Evolutionary conservation across 2,113 vertebrate genomes (phyloP).

Genomic region (Nesospiza acunhae): DNA sequence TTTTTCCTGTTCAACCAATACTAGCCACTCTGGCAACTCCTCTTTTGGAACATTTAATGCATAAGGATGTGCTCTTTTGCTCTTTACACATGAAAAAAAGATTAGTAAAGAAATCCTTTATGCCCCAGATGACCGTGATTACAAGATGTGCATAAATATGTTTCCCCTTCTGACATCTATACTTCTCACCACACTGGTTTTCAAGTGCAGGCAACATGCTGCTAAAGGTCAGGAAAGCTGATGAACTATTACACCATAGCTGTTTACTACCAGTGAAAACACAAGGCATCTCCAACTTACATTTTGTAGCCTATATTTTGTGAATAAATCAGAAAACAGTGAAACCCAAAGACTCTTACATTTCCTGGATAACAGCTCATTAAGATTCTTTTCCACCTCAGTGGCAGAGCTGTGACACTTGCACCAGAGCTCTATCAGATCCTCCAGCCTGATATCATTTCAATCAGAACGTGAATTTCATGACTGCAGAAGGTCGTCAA

Average conservation of each 20-base stretch:
- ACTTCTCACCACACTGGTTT: neutral
- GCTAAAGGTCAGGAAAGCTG: neutral
- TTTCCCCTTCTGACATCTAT: neutral
- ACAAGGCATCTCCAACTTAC: neutral
- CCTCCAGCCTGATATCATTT: slow-evolving; percentile 54
- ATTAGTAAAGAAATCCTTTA: neutral
- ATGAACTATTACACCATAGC: neutral
- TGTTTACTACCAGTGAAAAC: neutral
- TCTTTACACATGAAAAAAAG: neutral
- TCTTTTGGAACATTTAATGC: neutral
- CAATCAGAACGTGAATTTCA: slow-evolving; percentile 54
- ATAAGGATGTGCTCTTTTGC: neutral
- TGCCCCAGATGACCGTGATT: neutral
- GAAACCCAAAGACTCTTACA: neutral
- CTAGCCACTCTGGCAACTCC: neutral
- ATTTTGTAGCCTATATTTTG: neutral
- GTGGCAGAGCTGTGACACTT: slow-evolving; percentile 55
- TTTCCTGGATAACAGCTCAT: slow-evolving; percentile 9
- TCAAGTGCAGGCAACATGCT: neutral
- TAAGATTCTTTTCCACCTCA: slow-evolving; percentile 48
- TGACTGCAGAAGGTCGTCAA: slow-evolving; percentile 56
- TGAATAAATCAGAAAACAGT: slow-evolving; percentile 4
- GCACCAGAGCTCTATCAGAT: slow-evolving; percentile 25
- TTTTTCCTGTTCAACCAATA: neutral
- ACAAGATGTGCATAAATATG: neutral